A percentile compares a stretch with the other conserved stretches of the same genome.
phyloP scores from a whole-genome alignment of 2,888 invertebrate genomes.

The Diogma glabrata region DNA sequence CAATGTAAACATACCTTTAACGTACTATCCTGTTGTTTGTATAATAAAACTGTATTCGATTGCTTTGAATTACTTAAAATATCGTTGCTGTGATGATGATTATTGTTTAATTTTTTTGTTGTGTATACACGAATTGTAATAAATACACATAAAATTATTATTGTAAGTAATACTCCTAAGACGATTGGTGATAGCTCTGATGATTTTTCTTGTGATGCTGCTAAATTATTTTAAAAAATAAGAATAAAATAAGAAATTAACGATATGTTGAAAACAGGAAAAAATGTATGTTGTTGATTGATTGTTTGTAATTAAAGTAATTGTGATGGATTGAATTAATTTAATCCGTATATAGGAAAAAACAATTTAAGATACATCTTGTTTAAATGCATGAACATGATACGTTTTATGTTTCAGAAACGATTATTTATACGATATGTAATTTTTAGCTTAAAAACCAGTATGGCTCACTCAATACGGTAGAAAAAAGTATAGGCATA shows the following conservation, averaged over 20 bases:
- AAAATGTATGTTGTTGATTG: no score
- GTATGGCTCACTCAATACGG: no score
- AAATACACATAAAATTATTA: constrained; percentile 12
- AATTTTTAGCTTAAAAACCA: no score
- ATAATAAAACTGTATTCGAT: constrained; percentile 11
- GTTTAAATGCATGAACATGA: no score
- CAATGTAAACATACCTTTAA: constrained; percentile 10
- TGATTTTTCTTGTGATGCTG: constrained; percentile 25
- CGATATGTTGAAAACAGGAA: no score
- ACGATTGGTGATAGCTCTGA: constrained; percentile 35
- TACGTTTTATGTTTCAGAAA: no score
- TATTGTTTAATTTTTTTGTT: constrained; percentile 7
- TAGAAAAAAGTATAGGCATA: no score
- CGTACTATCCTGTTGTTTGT: constrained; percentile 9
- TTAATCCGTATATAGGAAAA: no score
- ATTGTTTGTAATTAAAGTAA: no score
- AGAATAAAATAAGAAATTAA: background rate
- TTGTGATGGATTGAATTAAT: no score
- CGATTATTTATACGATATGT: no score
- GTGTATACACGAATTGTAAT: constrained; percentile 14
- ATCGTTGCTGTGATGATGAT: constrained; percentile 8
- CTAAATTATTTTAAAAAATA: background rate
- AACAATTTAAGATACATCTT: no score
- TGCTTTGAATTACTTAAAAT: constrained; percentile 14
- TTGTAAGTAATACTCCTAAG: constrained; percentile 35